These are phyloP conservation scores for Paramacrobiotus metropolitanus DNA, from an alignment of 1,140 invertebrate genomes.

Conservation along the genomic window DNA sequence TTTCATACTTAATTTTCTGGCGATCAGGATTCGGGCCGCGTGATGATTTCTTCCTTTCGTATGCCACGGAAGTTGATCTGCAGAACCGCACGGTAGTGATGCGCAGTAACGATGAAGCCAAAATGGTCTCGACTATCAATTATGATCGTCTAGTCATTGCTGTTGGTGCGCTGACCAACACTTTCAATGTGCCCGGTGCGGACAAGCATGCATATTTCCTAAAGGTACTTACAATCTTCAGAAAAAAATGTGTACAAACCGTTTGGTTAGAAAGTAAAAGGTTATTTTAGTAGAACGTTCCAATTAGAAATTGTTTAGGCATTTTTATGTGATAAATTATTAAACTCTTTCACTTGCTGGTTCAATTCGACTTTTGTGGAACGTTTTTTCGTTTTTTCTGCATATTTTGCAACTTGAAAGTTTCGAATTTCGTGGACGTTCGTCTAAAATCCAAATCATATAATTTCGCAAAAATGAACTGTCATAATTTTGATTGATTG, in stretches of 20 bases:
- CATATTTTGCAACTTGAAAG: no score
- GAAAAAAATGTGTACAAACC: no score
- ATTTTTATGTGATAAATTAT: no score
- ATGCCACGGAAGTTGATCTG: conserved; percentile 18
- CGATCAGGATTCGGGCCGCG: conserved; percentile 17
- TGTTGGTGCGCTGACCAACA: conserved; percentile 23
- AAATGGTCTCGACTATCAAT: conserved; percentile 14
- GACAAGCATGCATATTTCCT: conserved; percentile 23
- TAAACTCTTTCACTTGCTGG: no score
- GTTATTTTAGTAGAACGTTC: no score
- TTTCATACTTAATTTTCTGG: neutral
- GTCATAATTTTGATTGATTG: no score
- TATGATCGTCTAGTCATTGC: conserved; percentile 25
- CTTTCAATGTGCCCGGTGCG: conserved; percentile 24
- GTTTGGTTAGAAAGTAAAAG: no score
- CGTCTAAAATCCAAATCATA: neutral
- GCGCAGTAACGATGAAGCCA: conserved; percentile 16
- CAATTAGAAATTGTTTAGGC: no score
- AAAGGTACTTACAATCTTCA: conserved; percentile 23
- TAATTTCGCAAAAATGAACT: conserved; percentile 5
- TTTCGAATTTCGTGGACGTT: no score
- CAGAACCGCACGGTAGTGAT: conserved; percentile 15
- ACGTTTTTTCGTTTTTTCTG: no score
- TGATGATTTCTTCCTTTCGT: conserved; percentile 21
- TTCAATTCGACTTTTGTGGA: no score